phyloP scores from a whole-genome alignment of 1,140 invertebrate species.

The Leptinotarsa lineolata region DNA sequence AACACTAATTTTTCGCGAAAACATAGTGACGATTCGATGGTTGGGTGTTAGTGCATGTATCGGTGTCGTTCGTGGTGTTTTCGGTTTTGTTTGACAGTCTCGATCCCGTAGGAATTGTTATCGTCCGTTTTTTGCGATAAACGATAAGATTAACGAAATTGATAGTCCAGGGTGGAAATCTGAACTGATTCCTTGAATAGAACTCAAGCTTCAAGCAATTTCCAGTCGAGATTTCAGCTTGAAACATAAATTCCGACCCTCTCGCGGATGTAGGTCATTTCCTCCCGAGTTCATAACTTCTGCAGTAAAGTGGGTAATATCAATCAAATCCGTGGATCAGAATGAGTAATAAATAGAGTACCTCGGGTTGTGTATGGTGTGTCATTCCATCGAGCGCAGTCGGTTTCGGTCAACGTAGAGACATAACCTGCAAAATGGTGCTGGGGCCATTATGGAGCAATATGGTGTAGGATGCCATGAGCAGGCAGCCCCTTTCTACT shows the following conservation, averaged over 20 bases:
- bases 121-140: background rate
- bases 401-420: conserved; percentile 18
- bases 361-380: conserved; percentile 2
- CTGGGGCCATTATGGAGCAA: conserved; percentile 39
- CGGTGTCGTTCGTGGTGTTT: background rate
- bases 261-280: conserved; percentile 17
- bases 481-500: conserved; percentile 46
- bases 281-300: background rate
- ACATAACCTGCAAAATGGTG: conserved; percentile 39
- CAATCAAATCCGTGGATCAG: conserved; percentile 16
- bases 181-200: background rate
- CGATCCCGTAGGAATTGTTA: background rate
- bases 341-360: conserved; percentile 12
- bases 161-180: background rate
- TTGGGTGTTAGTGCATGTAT: background rate
- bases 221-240: background rate
- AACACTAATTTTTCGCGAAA: conserved; percentile 23
- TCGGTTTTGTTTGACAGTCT: background rate
- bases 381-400: background rate
- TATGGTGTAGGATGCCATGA: conserved; percentile 55
- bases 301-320: background rate
- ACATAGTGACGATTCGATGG: background rate
- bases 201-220: background rate
- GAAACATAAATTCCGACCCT: conserved; percentile 3
- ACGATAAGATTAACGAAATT: background rate